These are phyloP conservation scores for Trichogramma pretiosum DNA, from an alignment of 1,140 invertebrate species.

Conservation along the genomic window DNA sequence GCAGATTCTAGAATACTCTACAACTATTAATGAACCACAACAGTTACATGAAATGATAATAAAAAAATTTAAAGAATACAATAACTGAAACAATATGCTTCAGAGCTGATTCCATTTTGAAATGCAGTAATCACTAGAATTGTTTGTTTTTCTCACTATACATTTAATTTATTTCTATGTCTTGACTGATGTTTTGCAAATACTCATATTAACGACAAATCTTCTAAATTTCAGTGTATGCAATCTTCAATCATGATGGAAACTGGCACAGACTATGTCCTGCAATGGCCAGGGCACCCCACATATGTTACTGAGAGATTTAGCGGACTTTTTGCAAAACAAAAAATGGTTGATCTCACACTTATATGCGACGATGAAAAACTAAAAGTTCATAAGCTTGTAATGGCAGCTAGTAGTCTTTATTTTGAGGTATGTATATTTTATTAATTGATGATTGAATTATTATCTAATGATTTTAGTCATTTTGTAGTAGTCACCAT, in stretches of 20 bases:
- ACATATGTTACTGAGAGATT: constrained; percentile 48
- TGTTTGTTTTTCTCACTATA: not conserved
- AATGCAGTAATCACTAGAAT: not conserved
- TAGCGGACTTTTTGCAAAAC: constrained; percentile 47
- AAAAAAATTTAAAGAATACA: not conserved
- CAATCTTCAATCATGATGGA: constrained; percentile 32
- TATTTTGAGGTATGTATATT: constrained; percentile 49
- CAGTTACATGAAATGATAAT: no score
- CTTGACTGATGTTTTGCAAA: no score
- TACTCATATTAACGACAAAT: no score
- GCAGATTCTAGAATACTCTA: no score
- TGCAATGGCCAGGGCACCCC: constrained; percentile 49
- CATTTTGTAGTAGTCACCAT: no score
- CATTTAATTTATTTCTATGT: not conserved
- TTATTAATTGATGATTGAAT: not conserved
- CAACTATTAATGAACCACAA: no score
- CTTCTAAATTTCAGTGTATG: constrained; percentile 16
- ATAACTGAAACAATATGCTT: not conserved
- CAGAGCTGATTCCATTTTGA: not conserved
- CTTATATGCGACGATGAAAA: constrained; percentile 52
- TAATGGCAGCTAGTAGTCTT: constrained; percentile 54
- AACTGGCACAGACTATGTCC: constrained; percentile 33
- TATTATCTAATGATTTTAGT: not conserved
- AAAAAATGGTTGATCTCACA: constrained; percentile 52
- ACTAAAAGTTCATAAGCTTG: constrained; percentile 51